Percentiles rank a stretch among this genome's conserved stretches.
These are phyloP conservation scores for Drosophila pruinosa DNA, from an alignment of 1,140 invertebrate species.

Conservation along the genomic window DNA sequence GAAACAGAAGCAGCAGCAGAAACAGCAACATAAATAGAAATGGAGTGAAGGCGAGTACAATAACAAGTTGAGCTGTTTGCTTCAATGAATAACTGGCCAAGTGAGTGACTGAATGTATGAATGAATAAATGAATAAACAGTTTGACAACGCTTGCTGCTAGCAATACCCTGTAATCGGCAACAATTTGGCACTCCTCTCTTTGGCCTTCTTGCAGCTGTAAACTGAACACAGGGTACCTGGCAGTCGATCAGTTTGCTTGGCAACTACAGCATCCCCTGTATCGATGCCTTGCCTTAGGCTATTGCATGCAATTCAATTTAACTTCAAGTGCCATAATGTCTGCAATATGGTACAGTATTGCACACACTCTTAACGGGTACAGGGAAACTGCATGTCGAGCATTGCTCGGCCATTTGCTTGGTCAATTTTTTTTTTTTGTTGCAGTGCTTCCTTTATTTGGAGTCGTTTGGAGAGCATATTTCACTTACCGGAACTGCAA, in stretches of 20 bases:
- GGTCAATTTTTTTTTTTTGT: background rate
- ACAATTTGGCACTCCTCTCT: background rate
- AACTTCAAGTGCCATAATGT: too few relatives aligned
- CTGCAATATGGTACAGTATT: too few relatives aligned
- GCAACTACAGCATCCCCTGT: too few relatives aligned
- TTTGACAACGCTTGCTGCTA: too few relatives aligned
- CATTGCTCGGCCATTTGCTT: background rate
- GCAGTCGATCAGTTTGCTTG: background rate
- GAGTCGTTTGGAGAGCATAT: conserved; percentile 56
- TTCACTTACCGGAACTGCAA: conserved; percentile 83
- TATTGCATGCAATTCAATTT: too few relatives aligned
- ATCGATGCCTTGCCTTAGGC: too few relatives aligned
- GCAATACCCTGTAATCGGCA: too few relatives aligned
- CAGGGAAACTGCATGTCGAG: background rate
- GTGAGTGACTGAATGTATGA: conserved; percentile 20
- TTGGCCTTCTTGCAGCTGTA: background rate
- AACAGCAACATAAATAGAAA: conserved; percentile 26
- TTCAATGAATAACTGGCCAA: conserved; percentile 34
- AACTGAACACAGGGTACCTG: background rate
- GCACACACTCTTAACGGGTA: background rate
- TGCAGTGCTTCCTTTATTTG: conserved; percentile 9
- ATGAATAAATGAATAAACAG: conserved; percentile 28
- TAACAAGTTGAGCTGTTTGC: conserved; percentile 36
- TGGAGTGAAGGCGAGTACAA: conserved; percentile 30
- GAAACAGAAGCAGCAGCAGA: conserved; percentile 13